These are phyloP conservation scores for Pterophyllum scalare DNA, from an alignment of 2,113 vertebrate genomes.

Conservation along the genomic window DNA sequence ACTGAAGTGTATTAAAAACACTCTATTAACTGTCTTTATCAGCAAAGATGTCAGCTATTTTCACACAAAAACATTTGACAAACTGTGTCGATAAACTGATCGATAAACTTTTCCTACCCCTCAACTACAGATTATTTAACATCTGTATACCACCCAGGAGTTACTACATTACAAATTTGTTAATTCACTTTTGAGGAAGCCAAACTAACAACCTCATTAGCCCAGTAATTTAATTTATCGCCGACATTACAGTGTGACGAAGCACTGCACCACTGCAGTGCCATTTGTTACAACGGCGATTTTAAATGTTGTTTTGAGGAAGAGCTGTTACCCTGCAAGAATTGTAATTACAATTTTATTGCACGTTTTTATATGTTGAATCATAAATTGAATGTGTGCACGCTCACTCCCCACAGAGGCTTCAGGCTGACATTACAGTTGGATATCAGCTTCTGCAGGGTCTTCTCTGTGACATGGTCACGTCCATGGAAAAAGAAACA, in stretches of 20 bases:
- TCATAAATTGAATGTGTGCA: not conserved
- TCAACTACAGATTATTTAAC: too few relatives aligned
- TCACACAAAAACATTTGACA: too few relatives aligned
- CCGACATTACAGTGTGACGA: too few relatives aligned
- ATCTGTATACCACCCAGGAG: not conserved
- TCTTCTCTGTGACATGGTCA: conserved; percentile 81
- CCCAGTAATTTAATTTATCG: not conserved
- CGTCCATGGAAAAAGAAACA: conserved; percentile 76
- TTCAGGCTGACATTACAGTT: conserved; percentile 84
- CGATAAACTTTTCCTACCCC: too few relatives aligned
- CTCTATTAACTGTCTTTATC: not conserved
- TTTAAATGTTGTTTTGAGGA: not conserved
- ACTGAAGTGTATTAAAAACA: not conserved
- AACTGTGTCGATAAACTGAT: too few relatives aligned
- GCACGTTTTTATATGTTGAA: not conserved
- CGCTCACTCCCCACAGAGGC: conserved; percentile 75
- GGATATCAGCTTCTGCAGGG: conserved; percentile 85
- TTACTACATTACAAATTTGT: not conserved
- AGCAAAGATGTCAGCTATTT: not conserved
- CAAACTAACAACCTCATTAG: not conserved
- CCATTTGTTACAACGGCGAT: not conserved
- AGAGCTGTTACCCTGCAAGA: not conserved
- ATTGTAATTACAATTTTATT: not conserved
- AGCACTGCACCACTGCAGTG: not conserved
- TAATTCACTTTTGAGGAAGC: not conserved